Percentiles rank a stretch among this genome's conserved stretches.
phyloP scores from a whole-genome alignment of 2,113 vertebrate genomes.

The Thymallus thymallus region DNA sequence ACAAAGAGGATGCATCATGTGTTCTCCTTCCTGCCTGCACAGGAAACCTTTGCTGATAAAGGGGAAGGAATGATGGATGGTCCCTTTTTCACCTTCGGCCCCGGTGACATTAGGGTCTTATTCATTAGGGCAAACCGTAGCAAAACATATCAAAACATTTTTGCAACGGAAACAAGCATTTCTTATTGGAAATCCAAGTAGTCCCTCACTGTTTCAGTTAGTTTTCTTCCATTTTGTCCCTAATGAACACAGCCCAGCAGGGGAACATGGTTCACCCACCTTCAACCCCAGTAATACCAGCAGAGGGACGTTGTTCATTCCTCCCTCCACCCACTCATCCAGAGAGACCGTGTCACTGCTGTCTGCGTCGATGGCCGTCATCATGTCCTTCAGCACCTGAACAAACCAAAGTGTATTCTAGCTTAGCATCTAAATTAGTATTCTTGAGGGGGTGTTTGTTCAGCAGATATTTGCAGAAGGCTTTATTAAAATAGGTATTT shows the following conservation, averaged over 20 bases:
- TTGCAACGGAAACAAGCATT: too few relatives aligned
- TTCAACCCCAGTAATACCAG: conserved; percentile 89
- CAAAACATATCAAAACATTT: too few relatives aligned
- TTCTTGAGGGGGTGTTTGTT: not conserved
- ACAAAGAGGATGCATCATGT: not conserved
- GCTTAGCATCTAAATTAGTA: not conserved
- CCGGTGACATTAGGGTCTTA: too few relatives aligned
- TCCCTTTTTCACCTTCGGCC: too few relatives aligned
- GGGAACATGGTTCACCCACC: conserved; percentile 47
- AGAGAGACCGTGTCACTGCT: conserved; percentile 87
- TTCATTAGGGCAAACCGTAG: too few relatives aligned
- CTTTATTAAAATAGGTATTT: not conserved
- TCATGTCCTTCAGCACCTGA: conserved; percentile 93
- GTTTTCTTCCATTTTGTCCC: not conserved
- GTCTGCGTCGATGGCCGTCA: conserved; percentile 89
- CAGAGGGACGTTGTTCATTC: conserved; percentile 88
- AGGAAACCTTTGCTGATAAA: not conserved
- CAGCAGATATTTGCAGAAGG: not conserved
- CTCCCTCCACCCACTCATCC: conserved; percentile 88
- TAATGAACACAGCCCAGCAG: not conserved
- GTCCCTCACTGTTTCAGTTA: too few relatives aligned
- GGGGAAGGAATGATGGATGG: not conserved
- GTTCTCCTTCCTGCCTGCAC: not conserved
- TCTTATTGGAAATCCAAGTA: too few relatives aligned
- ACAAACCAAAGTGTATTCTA: conserved; percentile 25